Evolutionary conservation across 1,140 invertebrate species (phyloP).

Genomic region (Micrasema longulum): DNA sequence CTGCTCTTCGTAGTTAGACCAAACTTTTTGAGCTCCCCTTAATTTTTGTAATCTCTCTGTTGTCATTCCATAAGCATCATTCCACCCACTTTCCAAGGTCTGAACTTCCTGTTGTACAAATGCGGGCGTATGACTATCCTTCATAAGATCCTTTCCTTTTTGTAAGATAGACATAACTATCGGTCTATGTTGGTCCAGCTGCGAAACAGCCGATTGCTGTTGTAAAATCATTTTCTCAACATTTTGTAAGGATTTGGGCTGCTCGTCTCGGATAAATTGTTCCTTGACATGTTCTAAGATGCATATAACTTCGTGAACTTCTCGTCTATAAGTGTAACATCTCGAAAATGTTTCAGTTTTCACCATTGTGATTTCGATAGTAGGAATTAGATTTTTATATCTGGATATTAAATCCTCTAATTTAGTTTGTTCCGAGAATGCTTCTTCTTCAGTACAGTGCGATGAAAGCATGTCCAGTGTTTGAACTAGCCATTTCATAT

Average conservation of each 20-base stretch:
- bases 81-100: conserved; percentile 88
- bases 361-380: conserved; percentile 91
- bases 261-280: conserved; percentile 73
- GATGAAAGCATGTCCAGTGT: conserved; percentile 87
- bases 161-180: conserved; percentile 92
- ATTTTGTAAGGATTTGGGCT: conserved; percentile 79
- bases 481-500: conserved; percentile 95
- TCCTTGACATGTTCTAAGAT: conserved; percentile 80
- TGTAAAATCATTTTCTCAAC: conserved; percentile 80
- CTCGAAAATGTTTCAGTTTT: conserved; percentile 92
- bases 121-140: conserved; percentile 85
- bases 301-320: conserved; percentile 86
- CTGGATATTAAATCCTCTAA: conserved; percentile 86
- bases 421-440: conserved; percentile 80
- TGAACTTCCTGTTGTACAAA: conserved; percentile 88
- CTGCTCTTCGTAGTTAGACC: conserved; percentile 87
- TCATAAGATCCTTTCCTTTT: conserved; percentile 87
- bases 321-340: conserved; percentile 91
- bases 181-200: conserved; percentile 86
- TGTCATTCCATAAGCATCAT: conserved; percentile 86
- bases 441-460: conserved; percentile 84
- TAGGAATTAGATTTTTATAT: conserved; percentile 92
- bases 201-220: conserved; percentile 83
- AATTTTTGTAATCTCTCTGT: conserved; percentile 85
- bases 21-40: conserved; percentile 86